A percentile compares a stretch with the other conserved stretches of the same genome.
Conservation (phyloP, 2,113 vertebrate genomes). For the Atrichornis clamosus region DNA sequence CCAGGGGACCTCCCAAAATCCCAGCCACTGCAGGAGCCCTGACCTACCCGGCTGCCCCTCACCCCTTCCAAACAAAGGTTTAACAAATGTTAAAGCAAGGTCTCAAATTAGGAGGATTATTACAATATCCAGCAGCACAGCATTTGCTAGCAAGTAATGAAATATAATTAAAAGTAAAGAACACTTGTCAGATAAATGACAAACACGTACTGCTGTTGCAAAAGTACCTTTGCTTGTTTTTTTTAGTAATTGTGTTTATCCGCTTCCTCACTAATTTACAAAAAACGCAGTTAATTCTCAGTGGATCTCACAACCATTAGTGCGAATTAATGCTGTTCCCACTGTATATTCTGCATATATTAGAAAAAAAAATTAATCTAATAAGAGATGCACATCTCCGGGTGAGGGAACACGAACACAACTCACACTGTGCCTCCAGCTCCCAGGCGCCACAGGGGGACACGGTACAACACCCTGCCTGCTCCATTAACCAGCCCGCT, state of each 20-base stretch:
- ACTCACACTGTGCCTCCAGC: conserved; percentile 3
- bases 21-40: background rate
- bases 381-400: conserved; percentile 29
- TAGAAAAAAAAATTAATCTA: conserved; percentile 57
- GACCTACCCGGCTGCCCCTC: background rate
- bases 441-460: background rate
- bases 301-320: conserved; percentile 58
- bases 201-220: background rate
- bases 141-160: background rate
- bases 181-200: conserved; percentile 47
- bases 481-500: conserved; percentile 4
- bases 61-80: background rate
- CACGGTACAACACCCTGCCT: background rate
- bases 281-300: conserved; percentile 61
- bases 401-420: conserved; percentile 38
- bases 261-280: conserved; percentile 61
- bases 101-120: background rate
- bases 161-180: conserved; percentile 61
- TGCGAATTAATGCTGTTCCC: conserved; percentile 57
- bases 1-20: rapidly evolving
- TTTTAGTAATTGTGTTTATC: conserved; percentile 63
- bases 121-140: background rate
- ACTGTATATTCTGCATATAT: conserved; percentile 62
- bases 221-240: conserved; percentile 29
- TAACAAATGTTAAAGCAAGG: background rate